phyloP scores from a whole-genome alignment of 1,140 invertebrate species.

The Cyphomyrmex costatus region DNA sequence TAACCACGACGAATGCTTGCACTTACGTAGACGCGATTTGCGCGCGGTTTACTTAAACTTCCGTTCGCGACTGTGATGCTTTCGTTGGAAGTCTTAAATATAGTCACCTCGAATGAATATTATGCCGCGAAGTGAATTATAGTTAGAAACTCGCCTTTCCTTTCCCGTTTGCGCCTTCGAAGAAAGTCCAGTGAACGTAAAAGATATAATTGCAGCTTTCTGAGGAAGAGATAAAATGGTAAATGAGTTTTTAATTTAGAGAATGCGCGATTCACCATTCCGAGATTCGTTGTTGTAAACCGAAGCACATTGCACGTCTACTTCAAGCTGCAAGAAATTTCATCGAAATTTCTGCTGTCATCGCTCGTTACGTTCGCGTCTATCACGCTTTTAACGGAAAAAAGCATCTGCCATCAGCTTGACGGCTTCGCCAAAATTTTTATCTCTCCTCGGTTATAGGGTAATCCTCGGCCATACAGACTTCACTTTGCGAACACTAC shows the following conservation, averaged over 20 bases:
- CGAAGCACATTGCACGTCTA: conserved; percentile 7
- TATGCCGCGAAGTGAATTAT: conserved; percentile 6
- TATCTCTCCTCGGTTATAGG: conserved; percentile 40
- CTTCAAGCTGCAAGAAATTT: conserved; percentile 8
- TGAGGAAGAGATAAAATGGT: neutral
- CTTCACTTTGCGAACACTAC: conserved; percentile 35
- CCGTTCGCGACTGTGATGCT: conserved; percentile 5
- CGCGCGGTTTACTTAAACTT: conserved; percentile 31
- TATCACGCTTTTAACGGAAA: conserved; percentile 47
- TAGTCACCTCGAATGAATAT: neutral
- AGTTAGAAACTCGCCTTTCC: neutral
- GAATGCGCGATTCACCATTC: neutral
- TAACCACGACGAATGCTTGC: neutral
- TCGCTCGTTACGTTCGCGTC: conserved; percentile 23
- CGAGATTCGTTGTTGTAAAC: neutral
- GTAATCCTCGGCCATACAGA: conserved; percentile 35
- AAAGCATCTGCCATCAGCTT: conserved; percentile 29
- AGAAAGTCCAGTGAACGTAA: conserved; percentile 35
- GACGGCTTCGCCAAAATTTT: conserved; percentile 53
- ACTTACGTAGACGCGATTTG: neutral
- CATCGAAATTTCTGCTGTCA: conserved; percentile 45
- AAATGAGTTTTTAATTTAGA: conserved; percentile 29
- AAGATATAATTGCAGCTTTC: conserved; percentile 8
- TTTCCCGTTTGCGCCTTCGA: neutral
- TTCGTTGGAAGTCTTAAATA: conserved; percentile 40